Evolutionary conservation across 1,140 invertebrate species (phyloP), one percentile per base, ranked within the genome.

Genomic region (Tyrophagus putrescentiae): DNA sequence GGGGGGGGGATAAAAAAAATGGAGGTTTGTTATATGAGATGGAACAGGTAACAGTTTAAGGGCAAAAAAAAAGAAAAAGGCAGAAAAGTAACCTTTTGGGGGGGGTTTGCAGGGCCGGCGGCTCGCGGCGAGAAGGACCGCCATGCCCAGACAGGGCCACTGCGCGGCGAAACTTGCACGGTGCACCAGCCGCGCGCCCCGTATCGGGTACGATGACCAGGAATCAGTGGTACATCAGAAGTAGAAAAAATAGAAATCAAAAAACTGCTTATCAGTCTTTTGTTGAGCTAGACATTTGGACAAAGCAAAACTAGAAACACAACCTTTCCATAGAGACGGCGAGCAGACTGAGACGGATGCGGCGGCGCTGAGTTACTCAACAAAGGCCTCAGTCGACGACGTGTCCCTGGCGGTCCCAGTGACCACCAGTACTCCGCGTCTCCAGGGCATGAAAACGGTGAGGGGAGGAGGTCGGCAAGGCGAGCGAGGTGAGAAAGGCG

Each of bases 141-240:
- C n/a, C n/a, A n/a, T 11, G 50, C 34, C 66, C 66, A 67, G 29
- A 67, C 64, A 21, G 23, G 6, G 64, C 32, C 36, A 67, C 33
- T 16, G 64, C 18, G 23, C 50, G 57, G 27, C 64, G 60, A 54
- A 60, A 65, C 41, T 65, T 67, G 25, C 52, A 67, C 60, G 4
- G 64, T 64, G 34, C 66, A 67, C 29, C 65, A 31, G 4, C 62
- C 58, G 9, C 66, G 60, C 11, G 66, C 67, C 11, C n/a, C 45
- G 59, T 48, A 67, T 64, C 27, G 66, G 66, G 53, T 62, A 67
- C 66, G 13, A 67, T 67, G 13, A 67, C 66, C 25, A 67, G 45
- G 27, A 66, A 67, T 57, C 66, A 44, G 28, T 34, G 56, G 60
- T 18, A 13, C 16, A 50, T 44, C 4, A 25, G 21, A 58, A 52